phyloP scores from a whole-genome alignment of 2,113 vertebrate species.

The Tamias sibiricus region DNA sequence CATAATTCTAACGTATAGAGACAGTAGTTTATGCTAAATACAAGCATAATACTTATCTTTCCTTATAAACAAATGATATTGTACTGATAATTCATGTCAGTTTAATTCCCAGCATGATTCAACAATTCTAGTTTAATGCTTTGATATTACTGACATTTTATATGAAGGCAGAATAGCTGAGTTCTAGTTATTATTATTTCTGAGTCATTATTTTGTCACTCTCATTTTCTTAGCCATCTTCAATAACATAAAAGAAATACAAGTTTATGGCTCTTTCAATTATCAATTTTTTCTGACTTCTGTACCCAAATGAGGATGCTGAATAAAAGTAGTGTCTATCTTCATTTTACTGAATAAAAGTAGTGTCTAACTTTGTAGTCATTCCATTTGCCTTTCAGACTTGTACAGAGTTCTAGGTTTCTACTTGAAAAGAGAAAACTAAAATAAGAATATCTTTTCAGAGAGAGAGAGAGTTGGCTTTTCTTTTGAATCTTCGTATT shows the following conservation, averaged over 20 bases:
- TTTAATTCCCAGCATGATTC: not conserved
- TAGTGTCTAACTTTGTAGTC: not conserved
- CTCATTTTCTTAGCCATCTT: slow-evolving; percentile 7
- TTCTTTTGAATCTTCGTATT: slow-evolving; percentile 35
- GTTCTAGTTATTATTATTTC: not conserved
- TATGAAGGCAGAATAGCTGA: not conserved
- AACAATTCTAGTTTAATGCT: slow-evolving; percentile 21
- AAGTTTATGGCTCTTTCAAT: not conserved
- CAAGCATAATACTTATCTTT: not conserved
- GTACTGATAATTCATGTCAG: not conserved
- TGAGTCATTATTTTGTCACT: slow-evolving; percentile 8
- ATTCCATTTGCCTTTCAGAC: slow-evolving; percentile 36
- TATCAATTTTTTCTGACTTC: slow-evolving; percentile 8
- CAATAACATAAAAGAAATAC: not conserved
- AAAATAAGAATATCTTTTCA: slow-evolving; percentile 34
- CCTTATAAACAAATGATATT: not conserved
- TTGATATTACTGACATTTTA: slow-evolving; percentile 24
- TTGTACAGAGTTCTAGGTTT: not conserved
- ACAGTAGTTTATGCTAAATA: not conserved
- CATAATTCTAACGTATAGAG: not conserved
- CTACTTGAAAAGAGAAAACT: slow-evolving; percentile 36
- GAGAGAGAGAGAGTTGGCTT: slow-evolving; percentile 28
- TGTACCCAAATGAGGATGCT: not conserved
- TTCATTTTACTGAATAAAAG: too few relatives aligned
- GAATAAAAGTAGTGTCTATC: slow-evolving; percentile 24